Evolutionary conservation across 2,113 vertebrate genomes (phyloP), one percentile per base, ranked within the genome.

Genomic region (Heptranchias perlo): DNA sequence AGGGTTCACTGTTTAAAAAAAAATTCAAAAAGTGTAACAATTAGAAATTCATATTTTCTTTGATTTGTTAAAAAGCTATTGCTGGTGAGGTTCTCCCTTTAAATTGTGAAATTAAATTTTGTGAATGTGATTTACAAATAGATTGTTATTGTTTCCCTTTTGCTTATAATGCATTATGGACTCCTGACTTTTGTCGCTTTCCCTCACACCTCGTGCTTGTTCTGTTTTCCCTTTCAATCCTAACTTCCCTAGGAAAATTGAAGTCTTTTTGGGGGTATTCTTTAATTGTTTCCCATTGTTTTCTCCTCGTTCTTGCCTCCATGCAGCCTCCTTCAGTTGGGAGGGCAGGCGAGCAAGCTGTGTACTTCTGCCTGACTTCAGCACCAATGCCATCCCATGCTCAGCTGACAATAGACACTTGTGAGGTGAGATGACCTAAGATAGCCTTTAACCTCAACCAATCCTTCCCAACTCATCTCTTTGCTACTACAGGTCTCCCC

Each of bases 231-330:
- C 47, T 94, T 65, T 47, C 28, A 94, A 44, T 47, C n/a, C n/a
- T 94, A 65, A 67, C 92, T 47, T 47, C 44, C 64, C 65, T 49
- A 39, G n/a, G 65, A 52, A 67, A 95, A 94, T 62, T 31, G 39
- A 93, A 93, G 52, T 58, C 62, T 94, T 95, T n/a, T 95, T 47
- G 49, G 93, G 89, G 64, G 4, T 54, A 67, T 52, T 95, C 94
- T 95, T 95, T 95, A 95, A 95, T 52, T 95, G 94, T 95, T 94
- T 94, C 93, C 93, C 62, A 94, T 94, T 94, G 64, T 94, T 95
- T 58, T 95, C 65, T 95, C 65, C 65, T 95, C 64, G 25, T 95
- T 69, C 64, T 95, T 95, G 64, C 94, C 65, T 95, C 94, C 35
- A 95, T 95, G 94, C 47, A 95, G 94, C 65, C 94, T 69, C 94